Base-by-base conservation (phyloP, 2,888 invertebrate genomes). In the Drosophila antonietae region DNA sequence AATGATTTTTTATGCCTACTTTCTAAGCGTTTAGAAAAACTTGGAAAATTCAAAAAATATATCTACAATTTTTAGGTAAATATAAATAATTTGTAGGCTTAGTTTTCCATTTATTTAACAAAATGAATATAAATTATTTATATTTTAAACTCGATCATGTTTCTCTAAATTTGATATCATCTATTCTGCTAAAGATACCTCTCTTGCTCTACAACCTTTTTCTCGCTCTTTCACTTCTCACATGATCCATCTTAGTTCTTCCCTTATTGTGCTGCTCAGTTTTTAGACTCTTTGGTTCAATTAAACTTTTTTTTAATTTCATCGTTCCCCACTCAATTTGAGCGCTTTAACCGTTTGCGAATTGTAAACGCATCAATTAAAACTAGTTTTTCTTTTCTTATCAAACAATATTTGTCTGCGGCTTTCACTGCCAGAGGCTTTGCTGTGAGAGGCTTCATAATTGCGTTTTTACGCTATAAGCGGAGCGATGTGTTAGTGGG, bases 391-490 rank as follows among this genome's bases (percentile, higher is more conserved):
- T n/a, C 9, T 9, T 14, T 37, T n/a, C 15, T 47, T 28, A 15
- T 47, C 23, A 47, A 28, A 57, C 9, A 28, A 15, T 51, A 28
- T 33, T 66, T 23, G 20, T 58, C 15, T 37, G 14, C n/a, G 52
- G 43, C 74, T 74, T 74, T 74, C 69, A 74, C 74, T 41, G 57
- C 74, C 57, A 12, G 12, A 6, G 60, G 64, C 69, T 61, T 64
- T 61, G 23, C 44, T 57, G 39, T 44, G 39, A 33, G 57, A 44
- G 46, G 47, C 43, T 44, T 47, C 44, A 23, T 28, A 60, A 60
- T 57, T 57, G 46, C 15, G 23, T 14, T 2, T 51, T 47, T 68
- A 51, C 67, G 28, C 66, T 72, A 41, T 56, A 28, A 41, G 12
- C 15, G 6, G 14, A 20, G 14, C 5, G 2, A 2, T 2, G 2